Evolutionary conservation across 2,888 invertebrate species (phyloP).

Genomic region (Elmis aenea): DNA sequence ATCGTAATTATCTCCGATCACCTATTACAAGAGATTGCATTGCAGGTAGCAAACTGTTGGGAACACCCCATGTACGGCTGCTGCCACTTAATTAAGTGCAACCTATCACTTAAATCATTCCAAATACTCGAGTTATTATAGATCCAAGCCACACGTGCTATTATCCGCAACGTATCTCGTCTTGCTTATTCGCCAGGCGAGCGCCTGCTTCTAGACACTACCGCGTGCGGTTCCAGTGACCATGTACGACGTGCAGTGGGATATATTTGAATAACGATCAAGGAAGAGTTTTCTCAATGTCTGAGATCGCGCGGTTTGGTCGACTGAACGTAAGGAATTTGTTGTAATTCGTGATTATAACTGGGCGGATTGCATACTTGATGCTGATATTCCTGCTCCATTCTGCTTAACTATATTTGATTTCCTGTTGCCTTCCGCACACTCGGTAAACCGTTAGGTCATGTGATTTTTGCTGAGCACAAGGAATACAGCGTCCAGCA

Average conservation of each 20-base stretch:
- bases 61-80: constrained; percentile 8
- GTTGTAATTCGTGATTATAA: constrained; percentile 41
- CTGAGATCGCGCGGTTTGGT: constrained; percentile 29
- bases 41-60: constrained; percentile 10
- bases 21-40: constrained; percentile 11
- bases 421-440: too few species aligned
- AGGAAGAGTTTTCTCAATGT: constrained; percentile 29
- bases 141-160: constrained; percentile 6
- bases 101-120: constrained; percentile 14
- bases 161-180: constrained; percentile 1
- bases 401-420: too few species aligned
- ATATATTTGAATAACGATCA: constrained; percentile 13
- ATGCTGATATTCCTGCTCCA: too few species aligned
- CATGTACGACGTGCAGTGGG: constrained; percentile 12
- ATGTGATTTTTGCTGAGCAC: too few species aligned
- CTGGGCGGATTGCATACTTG: constrained; percentile 39
- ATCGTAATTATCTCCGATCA: constrained; percentile 12
- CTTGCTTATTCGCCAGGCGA: background rate
- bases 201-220: background rate
- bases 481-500: too few species aligned
- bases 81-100: constrained; percentile 11
- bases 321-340: constrained; percentile 38
- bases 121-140: constrained; percentile 8
- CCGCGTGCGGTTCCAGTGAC: background rate
- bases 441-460: too few species aligned